Conservation (phyloP, 2,797 vertebrate genomes). For the Pteronotus mesoamericanus region DNA sequence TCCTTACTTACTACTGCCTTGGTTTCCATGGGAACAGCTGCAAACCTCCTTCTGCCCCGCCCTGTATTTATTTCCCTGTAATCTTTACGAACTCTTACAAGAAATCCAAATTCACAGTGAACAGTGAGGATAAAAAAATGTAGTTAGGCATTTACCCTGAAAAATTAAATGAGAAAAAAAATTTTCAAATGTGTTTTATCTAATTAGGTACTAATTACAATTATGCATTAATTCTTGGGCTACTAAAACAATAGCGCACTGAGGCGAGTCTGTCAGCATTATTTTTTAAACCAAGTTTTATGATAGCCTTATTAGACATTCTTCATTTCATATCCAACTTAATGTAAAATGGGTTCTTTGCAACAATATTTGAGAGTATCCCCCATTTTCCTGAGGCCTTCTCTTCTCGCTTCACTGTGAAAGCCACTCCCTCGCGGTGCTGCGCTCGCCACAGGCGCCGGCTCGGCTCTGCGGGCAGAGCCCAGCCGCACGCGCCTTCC, state of each 20-base stretch:
- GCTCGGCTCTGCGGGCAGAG: background rate
- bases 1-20: background rate
- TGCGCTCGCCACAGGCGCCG: background rate
- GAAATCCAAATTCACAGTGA: background rate
- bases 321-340: conserved; percentile 22
- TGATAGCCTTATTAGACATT: background rate
- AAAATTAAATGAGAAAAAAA: background rate
- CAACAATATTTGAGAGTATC: background rate
- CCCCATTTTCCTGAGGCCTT: background rate
- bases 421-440: background rate
- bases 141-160: background rate
- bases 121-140: background rate
- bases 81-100: conserved; percentile 32
- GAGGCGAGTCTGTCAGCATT: background rate
- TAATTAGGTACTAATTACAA: background rate
- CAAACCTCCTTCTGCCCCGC: background rate
- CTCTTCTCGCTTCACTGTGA: background rate
- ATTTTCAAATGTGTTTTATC: background rate
- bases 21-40: background rate
- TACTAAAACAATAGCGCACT: background rate
- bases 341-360: background rate
- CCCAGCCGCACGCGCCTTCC: background rate
- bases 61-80: background rate
- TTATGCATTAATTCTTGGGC: conserved; percentile 2
- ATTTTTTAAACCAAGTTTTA: background rate